Evolutionary conservation across 1,140 invertebrate genomes (phyloP).

Genomic region (Drosophila punjabiensis): DNA sequence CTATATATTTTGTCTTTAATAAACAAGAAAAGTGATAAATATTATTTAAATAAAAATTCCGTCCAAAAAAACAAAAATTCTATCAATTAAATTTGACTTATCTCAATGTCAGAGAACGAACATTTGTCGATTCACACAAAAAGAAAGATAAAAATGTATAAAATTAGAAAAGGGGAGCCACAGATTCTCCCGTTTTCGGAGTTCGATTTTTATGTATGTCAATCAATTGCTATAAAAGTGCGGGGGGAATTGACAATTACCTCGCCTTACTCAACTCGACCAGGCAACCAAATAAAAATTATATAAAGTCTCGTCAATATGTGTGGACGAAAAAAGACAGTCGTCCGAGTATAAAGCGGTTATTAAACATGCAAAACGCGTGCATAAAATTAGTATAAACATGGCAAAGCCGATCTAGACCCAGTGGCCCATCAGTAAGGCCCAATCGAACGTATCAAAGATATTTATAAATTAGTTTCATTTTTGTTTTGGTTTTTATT

Average conservation of each 20-base stretch:
- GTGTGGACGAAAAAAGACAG: not conserved
- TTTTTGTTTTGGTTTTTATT: not conserved
- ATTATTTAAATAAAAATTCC: not conserved
- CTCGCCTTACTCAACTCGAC: slow-evolving; percentile 5
- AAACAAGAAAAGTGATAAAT: not conserved
- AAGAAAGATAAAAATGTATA: slow-evolving; percentile 16
- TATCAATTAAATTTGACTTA: slow-evolving; percentile 15
- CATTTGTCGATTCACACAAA: not conserved
- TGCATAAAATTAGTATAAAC: slow-evolving; percentile 77
- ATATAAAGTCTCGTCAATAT: not conserved
- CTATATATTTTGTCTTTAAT: not conserved
- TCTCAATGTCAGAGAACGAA: slow-evolving; percentile 11
- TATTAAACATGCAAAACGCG: slow-evolving; percentile 71
- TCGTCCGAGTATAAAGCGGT: slow-evolving; percentile 6
- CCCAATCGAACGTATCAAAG: slow-evolving; percentile 18
- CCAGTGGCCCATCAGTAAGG: slow-evolving; percentile 22
- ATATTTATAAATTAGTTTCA: slow-evolving; percentile 16
- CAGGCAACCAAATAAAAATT: slow-evolving; percentile 3
- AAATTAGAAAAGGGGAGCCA: not conserved
- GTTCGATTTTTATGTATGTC: not conserved
- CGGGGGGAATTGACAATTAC: slow-evolving; percentile 9
- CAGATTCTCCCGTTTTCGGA: not conserved
- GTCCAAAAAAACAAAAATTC: not conserved
- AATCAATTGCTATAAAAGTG: slow-evolving; percentile 9
- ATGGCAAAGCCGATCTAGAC: slow-evolving; percentile 22